Base-by-base conservation (phyloP, 2,797 vertebrate species). In the Myripristis murdjan region DNA sequence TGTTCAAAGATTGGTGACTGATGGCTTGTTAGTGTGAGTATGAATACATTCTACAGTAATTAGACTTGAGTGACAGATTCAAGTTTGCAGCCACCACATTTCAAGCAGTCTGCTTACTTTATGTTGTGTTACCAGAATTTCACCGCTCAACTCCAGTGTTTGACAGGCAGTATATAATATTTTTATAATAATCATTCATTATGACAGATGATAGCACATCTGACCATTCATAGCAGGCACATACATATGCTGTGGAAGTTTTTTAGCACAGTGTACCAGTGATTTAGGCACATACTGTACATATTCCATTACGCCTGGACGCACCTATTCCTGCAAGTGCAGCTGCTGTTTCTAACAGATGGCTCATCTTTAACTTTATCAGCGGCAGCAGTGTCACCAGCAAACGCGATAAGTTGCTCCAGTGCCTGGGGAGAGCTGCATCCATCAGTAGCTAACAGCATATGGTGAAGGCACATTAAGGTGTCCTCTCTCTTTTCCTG, bases 301-400 rank as follows among this genome's bases (percentile, higher is more conserved):
- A 60, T 47, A 73, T 41, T 20, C 10, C n/a, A 14, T 20, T 58
- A 64, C 22, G 28, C 61, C 74, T 70, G 65, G 65, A 75, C 10
- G 31, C 44, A 53, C 59, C 7, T 49, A 35, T 82, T 48, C 52
- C 26, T 24, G 66, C 66, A 41, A 85, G 56, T 60, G 62, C 58
- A 46, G 77, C 80, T 75, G 80, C 68, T 79, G 68, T 81, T 75
- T 44, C 4, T 66, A 89, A 80, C 91, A 93, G 92, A 93, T 94
- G 91, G 91, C 82, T 75, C 85, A 65, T 91, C 77, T 90, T 90
- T 89, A 86, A 89, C 89, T 89, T 87, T 82, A 87, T 92, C 79
- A 81, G 64, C 64, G 28, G 78, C 62, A 44, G 72, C 54, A 18
- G 73, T 74, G 70, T 89, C 61, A 81, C 70, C 53, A 54, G 78